phyloP scores from a whole-genome alignment of 2,113 vertebrate species.

The Okapia johnstoni region DNA sequence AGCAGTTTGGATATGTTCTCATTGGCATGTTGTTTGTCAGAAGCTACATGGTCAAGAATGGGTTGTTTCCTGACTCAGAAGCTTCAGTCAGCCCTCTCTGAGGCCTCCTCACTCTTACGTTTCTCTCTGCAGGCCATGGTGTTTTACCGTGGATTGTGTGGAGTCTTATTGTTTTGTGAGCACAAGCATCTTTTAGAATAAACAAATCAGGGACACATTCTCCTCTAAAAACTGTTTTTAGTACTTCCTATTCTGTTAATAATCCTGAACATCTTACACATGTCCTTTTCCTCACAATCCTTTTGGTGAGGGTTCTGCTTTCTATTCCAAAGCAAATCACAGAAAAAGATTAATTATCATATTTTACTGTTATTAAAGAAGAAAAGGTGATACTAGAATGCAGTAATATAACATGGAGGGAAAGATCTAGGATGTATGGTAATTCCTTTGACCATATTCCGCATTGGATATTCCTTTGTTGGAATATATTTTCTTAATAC shows the following conservation, averaged over 20 bases:
- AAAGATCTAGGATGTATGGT: not conserved
- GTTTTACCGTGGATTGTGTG: not conserved
- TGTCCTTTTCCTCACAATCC: not conserved
- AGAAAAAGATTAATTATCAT: not conserved
- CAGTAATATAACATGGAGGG: not conserved
- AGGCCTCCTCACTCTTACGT: not conserved
- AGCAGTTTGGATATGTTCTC: not conserved
- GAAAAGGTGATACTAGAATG: not conserved
- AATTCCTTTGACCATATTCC: not conserved
- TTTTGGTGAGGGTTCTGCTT: not conserved
- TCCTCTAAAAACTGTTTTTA: not conserved
- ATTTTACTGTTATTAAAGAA: not conserved
- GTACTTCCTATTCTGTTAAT: not conserved
- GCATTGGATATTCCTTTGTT: not conserved
- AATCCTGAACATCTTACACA: not conserved
- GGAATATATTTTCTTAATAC: not conserved
- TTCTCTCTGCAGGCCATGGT: not conserved
- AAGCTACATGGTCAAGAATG: not conserved
- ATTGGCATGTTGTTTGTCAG: not conserved
- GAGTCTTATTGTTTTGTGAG: not conserved
- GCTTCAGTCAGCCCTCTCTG: not conserved
- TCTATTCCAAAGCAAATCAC: not conserved
- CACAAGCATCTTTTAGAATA: not conserved
- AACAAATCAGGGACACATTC: not conserved
- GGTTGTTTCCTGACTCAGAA: not conserved